Percentiles rank a stretch among this genome's conserved stretches.
These are phyloP conservation scores for Pinctada fucata DNA, from an alignment of 2,888 invertebrate species.

Conservation along the genomic window DNA sequence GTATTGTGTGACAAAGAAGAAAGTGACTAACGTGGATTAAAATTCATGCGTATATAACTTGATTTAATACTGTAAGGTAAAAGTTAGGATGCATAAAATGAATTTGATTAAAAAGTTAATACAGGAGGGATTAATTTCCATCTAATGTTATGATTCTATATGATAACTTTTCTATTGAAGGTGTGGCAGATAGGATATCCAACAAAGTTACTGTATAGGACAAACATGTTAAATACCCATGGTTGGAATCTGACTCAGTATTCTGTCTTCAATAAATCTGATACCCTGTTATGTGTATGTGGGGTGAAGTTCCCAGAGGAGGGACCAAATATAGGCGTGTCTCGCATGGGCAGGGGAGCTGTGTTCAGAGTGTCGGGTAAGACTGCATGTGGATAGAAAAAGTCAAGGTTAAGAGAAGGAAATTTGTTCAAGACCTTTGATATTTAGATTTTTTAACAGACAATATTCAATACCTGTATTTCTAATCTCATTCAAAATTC, in stretches of 20 bases:
- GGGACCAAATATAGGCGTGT: not conserved
- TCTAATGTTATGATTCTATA: no score
- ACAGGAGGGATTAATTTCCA: no score
- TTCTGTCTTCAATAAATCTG: slow-evolving; percentile 54
- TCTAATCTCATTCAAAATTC: not conserved
- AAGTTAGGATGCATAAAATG: no score
- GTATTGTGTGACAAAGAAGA: no score
- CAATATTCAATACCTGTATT: no score
- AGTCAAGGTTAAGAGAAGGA: no score
- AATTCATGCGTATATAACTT: no score
- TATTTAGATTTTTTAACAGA: no score
- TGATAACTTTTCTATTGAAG: slow-evolving; percentile 25
- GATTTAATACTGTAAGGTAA: no score
- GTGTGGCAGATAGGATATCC: slow-evolving; percentile 51
- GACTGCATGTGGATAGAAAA: not conserved
- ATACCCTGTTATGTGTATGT: slow-evolving; percentile 55
- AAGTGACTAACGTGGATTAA: no score
- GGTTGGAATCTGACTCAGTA: slow-evolving; percentile 61
- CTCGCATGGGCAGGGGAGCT: not conserved
- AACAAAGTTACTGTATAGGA: slow-evolving; percentile 37
- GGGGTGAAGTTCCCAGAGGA: slow-evolving; percentile 50
- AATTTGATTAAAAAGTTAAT: no score
- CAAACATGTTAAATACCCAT: slow-evolving; percentile 39
- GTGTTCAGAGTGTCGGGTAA: slow-evolving; percentile 13
- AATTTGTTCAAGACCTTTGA: no score